phyloP scores from a whole-genome alignment of 2,888 invertebrate genomes.

The Rhagophthalmus giganteus region DNA sequence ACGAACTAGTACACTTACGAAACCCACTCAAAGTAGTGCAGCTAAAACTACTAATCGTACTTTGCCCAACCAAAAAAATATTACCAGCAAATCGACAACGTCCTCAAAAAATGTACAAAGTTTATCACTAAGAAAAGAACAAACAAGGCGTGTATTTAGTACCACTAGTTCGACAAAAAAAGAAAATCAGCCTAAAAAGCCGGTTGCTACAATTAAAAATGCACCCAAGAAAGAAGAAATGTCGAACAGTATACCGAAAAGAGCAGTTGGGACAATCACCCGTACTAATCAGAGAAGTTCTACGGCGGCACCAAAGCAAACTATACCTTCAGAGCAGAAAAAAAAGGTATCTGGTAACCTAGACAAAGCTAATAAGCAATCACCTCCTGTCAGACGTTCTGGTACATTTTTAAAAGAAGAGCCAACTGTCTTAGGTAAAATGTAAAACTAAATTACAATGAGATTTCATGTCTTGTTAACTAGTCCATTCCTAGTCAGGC shows the following conservation, averaged over 20 bases:
- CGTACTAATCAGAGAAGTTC: not conserved
- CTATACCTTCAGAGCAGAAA: slow-evolving; percentile 4
- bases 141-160: not conserved
- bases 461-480: slow-evolving; percentile 1
- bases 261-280: not conserved
- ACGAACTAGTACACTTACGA: slow-evolving; percentile 57
- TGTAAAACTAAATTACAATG: slow-evolving; percentile 15
- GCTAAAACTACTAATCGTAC: slow-evolving; percentile 30
- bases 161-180: not conserved
- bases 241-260: not conserved
- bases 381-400: slow-evolving; percentile 61
- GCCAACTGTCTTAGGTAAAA: slow-evolving; percentile 64
- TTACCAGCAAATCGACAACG: slow-evolving; percentile 14
- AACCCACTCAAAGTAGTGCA: slow-evolving; percentile 63
- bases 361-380: slow-evolving; percentile 32
- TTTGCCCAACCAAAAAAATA: slow-evolving; percentile 13
- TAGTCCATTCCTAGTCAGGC: slow-evolving; percentile 31
- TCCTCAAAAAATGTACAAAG: not conserved
- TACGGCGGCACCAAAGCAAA: slow-evolving; percentile 5
- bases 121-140: not conserved
- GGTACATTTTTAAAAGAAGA: slow-evolving; percentile 77
- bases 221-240: not conserved
- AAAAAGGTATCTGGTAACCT: slow-evolving; percentile 10
- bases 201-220: not conserved
- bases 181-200: not conserved